Base-by-base conservation (phyloP, 2,113 vertebrate species). In the Microcebus tavaratra region DNA sequence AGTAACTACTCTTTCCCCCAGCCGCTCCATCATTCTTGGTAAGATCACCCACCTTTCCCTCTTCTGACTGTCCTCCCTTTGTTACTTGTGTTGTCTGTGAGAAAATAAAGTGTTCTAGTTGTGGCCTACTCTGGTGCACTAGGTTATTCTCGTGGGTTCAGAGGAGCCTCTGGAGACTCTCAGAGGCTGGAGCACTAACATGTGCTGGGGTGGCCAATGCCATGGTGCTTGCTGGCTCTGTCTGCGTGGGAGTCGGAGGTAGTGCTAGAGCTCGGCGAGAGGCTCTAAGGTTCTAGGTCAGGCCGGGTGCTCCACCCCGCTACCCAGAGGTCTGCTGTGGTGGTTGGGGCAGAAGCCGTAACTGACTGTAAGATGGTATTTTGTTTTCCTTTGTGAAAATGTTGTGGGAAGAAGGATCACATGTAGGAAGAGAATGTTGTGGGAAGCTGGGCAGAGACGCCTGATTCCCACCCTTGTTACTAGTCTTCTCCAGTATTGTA, bases 201-300 rank as follows among this genome's bases (percentile, higher is more conserved):
- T 17, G 6, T 73, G 72, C 72, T 14, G 36, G 31, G 27, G 14
- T 14, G 34, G 55, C 96, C 25, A 5, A 6, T 6, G 6, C 34
- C 36, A 3, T 3, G 5, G 8, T 21, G 57, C 45, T 12, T 20
- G 10, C 39, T 0, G 7, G 29, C 59, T 36, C n/a, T 7, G 17
- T 50, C 14, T 10, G 25, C 59, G 61, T 48, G 15, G 23, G 53
- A 61, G 42, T 70, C 15, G 25, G 55, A 57, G 8, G 8, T 7
- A 8, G 5, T 8, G 13, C 84, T 21, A 68, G 34, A 34, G 72
- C 39, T 5, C 1, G 29, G 15, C 6, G 14, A 89, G 27, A 57
- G 31, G 36, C 45, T 67, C 48, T 67, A 11, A 23, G 31, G 17
- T 29, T n/a, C 50, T 53, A 14, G 36, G 6, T 68, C 5, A 29